Evolutionary conservation across 2,888 invertebrate genomes (phyloP), one percentile per base, ranked within the genome.

Genomic region (Oxytorus armatus): DNA sequence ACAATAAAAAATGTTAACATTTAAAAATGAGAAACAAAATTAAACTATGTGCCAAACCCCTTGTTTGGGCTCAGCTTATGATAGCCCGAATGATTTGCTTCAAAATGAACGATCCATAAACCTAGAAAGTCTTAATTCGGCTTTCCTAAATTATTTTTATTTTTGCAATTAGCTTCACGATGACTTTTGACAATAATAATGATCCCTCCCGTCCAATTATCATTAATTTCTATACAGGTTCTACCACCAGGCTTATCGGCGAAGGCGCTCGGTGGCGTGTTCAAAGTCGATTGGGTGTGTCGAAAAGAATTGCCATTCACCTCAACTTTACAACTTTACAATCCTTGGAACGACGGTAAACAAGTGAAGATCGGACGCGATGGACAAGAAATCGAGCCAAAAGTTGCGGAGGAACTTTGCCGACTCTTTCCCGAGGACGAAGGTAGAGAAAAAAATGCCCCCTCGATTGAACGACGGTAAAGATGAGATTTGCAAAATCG

Each of bases 291-390:
- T 91, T 99, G 99, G 99, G 96, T 99, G 85, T 98, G 98, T 90
- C 95, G 98, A 88, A 97, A 97, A 88, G 99, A 99, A 91, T 93
- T 99, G 81, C 96, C 98, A 1, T 99, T 99, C 89, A 96, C 96
- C 85, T 96, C 96, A 89, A 98, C 98, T 1, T 94, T 96, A 86
- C 98, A 99, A 92, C 93, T 99, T 79, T 98, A 97, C 90, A 99
- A 99, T 93, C 96, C 98, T 3, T 99, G 98, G 98, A 99, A 99
- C 93, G 98, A 99, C 91, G 97, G 98, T 55, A 98, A 98, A 92
- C 98, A 98, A 75, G 99, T 99, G 0, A 99, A 99, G 94, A 99
- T 99, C 88, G 99, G 98, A n/a, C 94, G 99, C 82, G 99, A 99
- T 93, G 99, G 99, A 0, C 96, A 99, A 94, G 99, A 99, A 94